Evolutionary conservation across 2,113 vertebrate species (phyloP).

Genomic region (Cacatua alba): DNA sequence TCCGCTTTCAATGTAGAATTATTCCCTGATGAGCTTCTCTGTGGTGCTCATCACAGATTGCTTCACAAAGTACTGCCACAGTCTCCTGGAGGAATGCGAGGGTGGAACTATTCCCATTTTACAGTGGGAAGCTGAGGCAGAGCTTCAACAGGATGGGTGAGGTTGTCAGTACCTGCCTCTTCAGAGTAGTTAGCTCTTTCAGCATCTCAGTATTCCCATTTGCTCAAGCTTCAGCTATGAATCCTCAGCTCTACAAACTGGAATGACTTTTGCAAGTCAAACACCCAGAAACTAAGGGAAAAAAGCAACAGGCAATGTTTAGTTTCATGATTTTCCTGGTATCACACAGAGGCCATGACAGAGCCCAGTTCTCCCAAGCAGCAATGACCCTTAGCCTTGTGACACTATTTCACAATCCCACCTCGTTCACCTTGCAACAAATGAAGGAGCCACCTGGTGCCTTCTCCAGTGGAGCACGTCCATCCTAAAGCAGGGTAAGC

Average conservation of each 20-base stretch:
- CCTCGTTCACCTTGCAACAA: not conserved
- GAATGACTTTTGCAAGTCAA: not conserved
- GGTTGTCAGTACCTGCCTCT: not conserved
- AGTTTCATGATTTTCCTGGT: not conserved
- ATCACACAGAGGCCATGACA: not conserved
- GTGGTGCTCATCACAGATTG: not conserved
- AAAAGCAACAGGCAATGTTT: not conserved
- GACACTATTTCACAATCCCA: not conserved
- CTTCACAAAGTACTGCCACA: not conserved
- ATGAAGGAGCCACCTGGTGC: not conserved
- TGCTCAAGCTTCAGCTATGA: not conserved
- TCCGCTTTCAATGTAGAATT: not conserved
- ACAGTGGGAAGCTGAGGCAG: not conserved
- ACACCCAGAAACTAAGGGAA: not conserved
- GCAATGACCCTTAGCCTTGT: not conserved
- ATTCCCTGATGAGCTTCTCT: constrained; percentile 4
- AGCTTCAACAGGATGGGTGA: not conserved
- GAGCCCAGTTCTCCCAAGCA: not conserved
- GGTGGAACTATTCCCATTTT: constrained; percentile 9
- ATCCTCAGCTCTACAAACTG: not conserved
- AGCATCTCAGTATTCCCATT: not conserved
- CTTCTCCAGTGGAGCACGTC: not conserved
- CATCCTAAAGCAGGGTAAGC: not conserved
- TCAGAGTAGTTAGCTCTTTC: not conserved
- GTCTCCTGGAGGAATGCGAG: not conserved